Evolutionary conservation across 2,797 vertebrate species (phyloP), one percentile per base, ranked within the genome.

Genomic region (Esox masquinongy): DNA sequence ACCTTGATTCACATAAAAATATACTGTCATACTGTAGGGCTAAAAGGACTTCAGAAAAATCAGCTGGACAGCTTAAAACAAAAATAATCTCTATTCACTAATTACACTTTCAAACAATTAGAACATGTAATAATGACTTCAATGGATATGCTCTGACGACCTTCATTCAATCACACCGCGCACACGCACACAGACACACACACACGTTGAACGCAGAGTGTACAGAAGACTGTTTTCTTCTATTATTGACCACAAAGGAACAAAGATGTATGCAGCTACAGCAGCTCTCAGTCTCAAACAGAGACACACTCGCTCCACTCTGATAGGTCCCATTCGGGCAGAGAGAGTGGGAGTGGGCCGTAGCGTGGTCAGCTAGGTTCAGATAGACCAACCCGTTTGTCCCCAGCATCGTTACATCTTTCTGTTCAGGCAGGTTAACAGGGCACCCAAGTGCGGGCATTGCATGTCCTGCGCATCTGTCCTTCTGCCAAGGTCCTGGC

Each of bases 241-340:
- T 91, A 88, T 91, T 86, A 90, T 89, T 88, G 87, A 89, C 80
- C 85, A 79, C 88, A 88, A 83, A 89, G 86, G 86, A 86, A 51
- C 80, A 50, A 14, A 47, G 47, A 68, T 24, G n/a, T 16, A n/a
- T n/a, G 19, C 31, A 36, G 17, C 34, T 9, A 36, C 26, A 82
- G 56, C 56, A 59, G 56, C 56, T 80, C 77, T 79, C 80, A 77
- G 73, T 80, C 70, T 69, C 69, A 69, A 67, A 68, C 69, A 71
- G 77, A 51, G 7, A 34, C 72, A 34, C 68, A 80, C 66, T 74
- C 53, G 70, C 14, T 83, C 67, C 26, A 39, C 49, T 34, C 16
- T 17, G 74, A 80, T 75, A 74, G 67, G 19, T 76, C 67, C 75
- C 79, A 16, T 17, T 74, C n/a, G 16, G 17, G n/a, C 53, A n/a